Evolutionary conservation across 2,797 vertebrate genomes (phyloP).

Genomic region (Geotrypetes seraphini): DNA sequence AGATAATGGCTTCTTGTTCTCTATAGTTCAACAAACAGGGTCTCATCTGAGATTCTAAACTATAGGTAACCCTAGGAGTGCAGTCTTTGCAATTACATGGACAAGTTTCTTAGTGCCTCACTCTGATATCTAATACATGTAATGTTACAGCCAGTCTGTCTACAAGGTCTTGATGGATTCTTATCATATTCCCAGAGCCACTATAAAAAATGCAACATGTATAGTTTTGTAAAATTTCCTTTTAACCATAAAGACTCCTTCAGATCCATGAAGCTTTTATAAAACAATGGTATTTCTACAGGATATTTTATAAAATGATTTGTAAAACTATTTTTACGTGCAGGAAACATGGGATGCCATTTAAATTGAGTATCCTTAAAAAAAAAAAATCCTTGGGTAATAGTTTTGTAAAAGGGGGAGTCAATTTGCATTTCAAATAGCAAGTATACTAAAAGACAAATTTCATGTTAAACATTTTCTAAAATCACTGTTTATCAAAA

Average conservation of each 20-base stretch:
- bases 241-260: slow-evolving; percentile 9
- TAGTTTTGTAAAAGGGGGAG: too few relatives aligned
- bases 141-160: neutral
- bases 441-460: too few relatives aligned
- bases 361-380: too few relatives aligned
- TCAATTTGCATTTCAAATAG: too few relatives aligned
- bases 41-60: slow-evolving; percentile 21
- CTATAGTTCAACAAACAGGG: slow-evolving; percentile 61
- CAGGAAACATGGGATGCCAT: too few relatives aligned
- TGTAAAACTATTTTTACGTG: too few relatives aligned
- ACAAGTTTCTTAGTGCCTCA: slow-evolving; percentile 2
- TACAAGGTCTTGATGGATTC: neutral
- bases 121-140: slow-evolving; percentile 7
- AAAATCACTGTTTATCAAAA: too few relatives aligned
- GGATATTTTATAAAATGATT: too few relatives aligned
- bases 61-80: slow-evolving; percentile 17
- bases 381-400: too few relatives aligned
- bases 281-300: too few relatives aligned
- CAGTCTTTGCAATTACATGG: slow-evolving; percentile 13
- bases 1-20: slow-evolving; percentile 72
- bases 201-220: neutral
- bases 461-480: too few relatives aligned
- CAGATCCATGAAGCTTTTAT: too few relatives aligned
- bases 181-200: neutral
- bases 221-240: neutral